Base-by-base conservation (phyloP, 2,888 invertebrate genomes). In the Tiliacea citrago region DNA sequence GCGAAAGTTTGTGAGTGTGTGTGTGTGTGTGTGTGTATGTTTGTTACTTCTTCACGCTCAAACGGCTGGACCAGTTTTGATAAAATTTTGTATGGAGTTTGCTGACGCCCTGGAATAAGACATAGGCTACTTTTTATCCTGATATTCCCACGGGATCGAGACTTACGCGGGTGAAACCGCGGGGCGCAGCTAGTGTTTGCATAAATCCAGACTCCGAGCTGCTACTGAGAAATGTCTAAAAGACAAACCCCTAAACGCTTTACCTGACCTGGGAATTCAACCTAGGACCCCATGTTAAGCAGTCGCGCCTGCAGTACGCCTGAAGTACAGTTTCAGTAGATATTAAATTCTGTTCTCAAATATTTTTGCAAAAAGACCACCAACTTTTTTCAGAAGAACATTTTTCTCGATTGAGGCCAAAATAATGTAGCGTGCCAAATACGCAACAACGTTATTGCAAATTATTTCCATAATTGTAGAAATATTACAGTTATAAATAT, bases 401-500 rank as follows among this genome's bases (percentile, higher is more conserved):
- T 58, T 63, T 45, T 63, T 58, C 18, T 75, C 21, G 42, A 79
- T 79, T 49, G 70, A 79, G 71, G 84, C 24, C 45, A 75, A 61
- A 66, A 66, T 45, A 53, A 79, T 75, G 72, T 51, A 49, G 29
- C 21, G 12, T 58, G 29, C 29, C 12, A 53, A 45, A 53, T 55
- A 71, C 66, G 42, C 63, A 79, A 80, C 67, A 69, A 68, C 8
- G 35, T 55, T 75, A 42, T 29, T 69, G 45, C 49, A 75, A 84
- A 35, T 53, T n/a, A 60, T 79, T 79, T 53, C 62, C 65, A 79
- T 68, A 68, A 74, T 68, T 51, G 53, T 73, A 47, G 18, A 67
- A 55, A 69, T 83, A 60, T 68, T 53, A 75, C 71, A 67, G 81
- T 75, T 75, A 29, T 29, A 3, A 29, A 29, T 42, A 73, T 81